These are phyloP conservation scores for Pseudanteris insignis DNA, from an alignment of 2,888 invertebrate species.

Conservation along the genomic window DNA sequence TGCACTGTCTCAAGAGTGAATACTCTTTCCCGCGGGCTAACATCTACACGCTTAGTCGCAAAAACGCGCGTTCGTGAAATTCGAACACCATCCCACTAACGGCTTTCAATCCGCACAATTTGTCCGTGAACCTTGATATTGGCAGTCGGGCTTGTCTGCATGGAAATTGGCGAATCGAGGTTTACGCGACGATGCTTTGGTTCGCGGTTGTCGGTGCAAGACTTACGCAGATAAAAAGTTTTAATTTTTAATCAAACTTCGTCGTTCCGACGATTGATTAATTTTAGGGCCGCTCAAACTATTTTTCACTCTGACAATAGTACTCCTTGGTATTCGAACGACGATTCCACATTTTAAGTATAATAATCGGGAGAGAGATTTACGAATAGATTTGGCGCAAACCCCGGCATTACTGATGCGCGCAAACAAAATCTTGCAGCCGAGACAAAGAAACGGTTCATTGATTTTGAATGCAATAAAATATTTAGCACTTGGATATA, in stretches of 20 bases:
- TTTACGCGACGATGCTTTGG: conserved; percentile 4
- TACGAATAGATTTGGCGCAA: too few relatives aligned
- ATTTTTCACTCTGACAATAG: too few relatives aligned
- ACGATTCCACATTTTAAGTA: too few relatives aligned
- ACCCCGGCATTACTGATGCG: too few relatives aligned
- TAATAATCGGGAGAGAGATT: too few relatives aligned
- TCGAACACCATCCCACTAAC: background rate
- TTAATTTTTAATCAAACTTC: conserved; percentile 9
- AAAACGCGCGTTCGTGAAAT: conserved; percentile 4
- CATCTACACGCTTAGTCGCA: conserved; percentile 1
- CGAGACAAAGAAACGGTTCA: too few relatives aligned
- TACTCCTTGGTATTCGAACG: too few relatives aligned
- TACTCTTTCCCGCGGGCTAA: background rate
- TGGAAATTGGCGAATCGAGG: conserved; percentile 11
- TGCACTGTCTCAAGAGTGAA: conserved; percentile 3
- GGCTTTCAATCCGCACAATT: conserved; percentile 4
- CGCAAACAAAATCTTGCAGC: too few relatives aligned
- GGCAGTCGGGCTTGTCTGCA: conserved; percentile 8
- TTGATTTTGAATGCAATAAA: too few relatives aligned
- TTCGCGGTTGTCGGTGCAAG: conserved; percentile 6
- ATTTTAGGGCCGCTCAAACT: background rate
- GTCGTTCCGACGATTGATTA: background rate
- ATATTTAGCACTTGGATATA: too few relatives aligned
- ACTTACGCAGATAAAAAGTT: conserved; percentile 5
- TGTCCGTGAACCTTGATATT: conserved; percentile 6